Percentiles rank a stretch among this genome's conserved stretches.
These are phyloP conservation scores for Ormyrus labotus DNA, from an alignment of 2,888 invertebrate genomes.

Conservation along the genomic window DNA sequence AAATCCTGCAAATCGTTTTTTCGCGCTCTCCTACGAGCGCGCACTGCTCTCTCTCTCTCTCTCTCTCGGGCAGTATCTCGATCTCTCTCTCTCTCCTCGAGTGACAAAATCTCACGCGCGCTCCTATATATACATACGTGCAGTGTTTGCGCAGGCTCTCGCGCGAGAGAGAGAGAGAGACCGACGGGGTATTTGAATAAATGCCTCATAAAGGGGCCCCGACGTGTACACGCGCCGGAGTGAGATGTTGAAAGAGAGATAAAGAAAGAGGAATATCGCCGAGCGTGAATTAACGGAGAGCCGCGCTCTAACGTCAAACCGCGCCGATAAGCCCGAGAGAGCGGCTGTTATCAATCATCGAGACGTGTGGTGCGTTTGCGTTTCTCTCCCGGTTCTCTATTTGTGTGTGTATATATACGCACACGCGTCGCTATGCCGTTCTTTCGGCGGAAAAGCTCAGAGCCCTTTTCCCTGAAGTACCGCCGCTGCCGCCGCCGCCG, in stretches of 20 bases:
- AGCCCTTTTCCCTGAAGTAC: too few relatives aligned
- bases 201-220: constrained; percentile 33
- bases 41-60: background rate
- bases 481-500: too few relatives aligned
- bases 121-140: background rate
- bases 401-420: too few relatives aligned
- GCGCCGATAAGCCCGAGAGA: too few relatives aligned
- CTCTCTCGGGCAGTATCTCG: background rate
- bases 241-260: constrained; percentile 52
- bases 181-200: constrained; percentile 42
- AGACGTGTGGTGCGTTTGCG: too few relatives aligned
- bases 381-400: too few relatives aligned
- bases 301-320: too few relatives aligned
- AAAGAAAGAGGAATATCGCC: constrained; percentile 18
- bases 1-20: constrained; percentile 56
- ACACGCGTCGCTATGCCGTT: too few relatives aligned
- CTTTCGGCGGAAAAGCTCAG: too few relatives aligned
- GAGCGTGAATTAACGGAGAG: constrained; percentile 47
- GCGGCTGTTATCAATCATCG: too few relatives aligned
- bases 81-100: background rate
- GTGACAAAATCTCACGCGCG: constrained; percentile 38
- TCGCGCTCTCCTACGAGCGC: constrained; percentile 9
- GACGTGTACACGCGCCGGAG: background rate
- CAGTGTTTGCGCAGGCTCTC: too few relatives aligned
- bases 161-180: too few relatives aligned